phyloP scores from a whole-genome alignment of 2,888 invertebrate genomes.

The Glyphotaelius pellucidus region DNA sequence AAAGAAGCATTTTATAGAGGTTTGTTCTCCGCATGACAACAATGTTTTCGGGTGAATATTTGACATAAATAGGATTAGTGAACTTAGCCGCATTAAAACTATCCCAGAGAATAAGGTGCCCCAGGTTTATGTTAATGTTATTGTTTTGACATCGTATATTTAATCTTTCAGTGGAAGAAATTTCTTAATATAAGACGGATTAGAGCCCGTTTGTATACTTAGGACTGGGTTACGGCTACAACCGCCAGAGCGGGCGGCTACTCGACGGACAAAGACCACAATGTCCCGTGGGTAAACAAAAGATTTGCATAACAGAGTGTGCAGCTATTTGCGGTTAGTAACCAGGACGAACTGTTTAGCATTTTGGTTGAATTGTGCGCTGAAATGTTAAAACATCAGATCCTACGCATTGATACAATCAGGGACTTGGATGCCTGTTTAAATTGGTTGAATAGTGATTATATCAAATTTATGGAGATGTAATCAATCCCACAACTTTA shows the following conservation, averaged over 20 bases:
- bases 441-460: background rate
- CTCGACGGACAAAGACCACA: background rate
- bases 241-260: background rate
- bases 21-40: background rate
- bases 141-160: background rate
- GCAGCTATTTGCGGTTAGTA: constrained; percentile 10
- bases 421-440: background rate
- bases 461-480: background rate
- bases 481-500: background rate
- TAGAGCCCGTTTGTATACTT: constrained; percentile 5
- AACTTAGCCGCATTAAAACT: background rate
- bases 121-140: background rate
- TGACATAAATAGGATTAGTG: background rate
- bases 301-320: constrained; percentile 36
- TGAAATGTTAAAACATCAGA: background rate
- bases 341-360: constrained; percentile 2
- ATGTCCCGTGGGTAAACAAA: constrained; percentile 21
- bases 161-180: background rate
- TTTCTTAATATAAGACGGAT: constrained; percentile 14
- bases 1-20: background rate
- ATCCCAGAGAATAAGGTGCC: background rate
- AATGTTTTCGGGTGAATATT: background rate
- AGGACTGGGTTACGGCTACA: background rate
- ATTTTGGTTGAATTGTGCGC: background rate
- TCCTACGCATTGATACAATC: constrained; percentile 2